Base-by-base conservation (phyloP, 2,888 invertebrate genomes). In the Catocala nupta region DNA sequence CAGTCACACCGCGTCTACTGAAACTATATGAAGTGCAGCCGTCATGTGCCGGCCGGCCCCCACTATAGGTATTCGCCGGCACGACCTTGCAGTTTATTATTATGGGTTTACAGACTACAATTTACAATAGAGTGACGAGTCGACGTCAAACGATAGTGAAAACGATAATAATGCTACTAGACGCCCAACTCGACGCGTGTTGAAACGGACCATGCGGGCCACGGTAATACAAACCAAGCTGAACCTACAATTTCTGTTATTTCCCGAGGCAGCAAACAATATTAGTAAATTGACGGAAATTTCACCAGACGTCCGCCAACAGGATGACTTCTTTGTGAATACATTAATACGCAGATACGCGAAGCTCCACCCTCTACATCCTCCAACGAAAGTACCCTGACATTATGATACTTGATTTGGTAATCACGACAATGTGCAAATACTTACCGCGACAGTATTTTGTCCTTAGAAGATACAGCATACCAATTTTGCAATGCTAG, bases 71-170 rank as follows among this genome's bases (percentile, higher is more conserved):
- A 77, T 70, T 67, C 73, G 74, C 65, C 66, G 70, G 80, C 78
- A 71, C 90, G 93, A 93, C 93, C 93, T 93, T 94, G 92, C 89
- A 85, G 89, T 88, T 89, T 89, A 92, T 93, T 92, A 92, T 94
- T 92, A 92, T 92, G 89, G 91, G 90, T 90, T 90, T 89, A 90
- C 91, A 89, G 88, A 89, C 89, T 82, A 89, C 90, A 90, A 90
- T 90, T 92, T 91, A 93, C 93, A 92, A 93, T 93, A 83, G 90
- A 87, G 80, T 90, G 92, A 91, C 92, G 90, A 90, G 85, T 82
- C 84, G 62, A 84, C 89, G 85, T 81, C 88, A 82, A 89, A 90
- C 89, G 91, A 91, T 88, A 91, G 91, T 88, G 91, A 91, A 92
- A 91, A 83, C 82, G 82, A 87, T 90, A 88, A 88, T 88, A 83